phyloP scores from a whole-genome alignment of 2,888 invertebrate genomes.

The Carterocephalus palaemon region DNA sequence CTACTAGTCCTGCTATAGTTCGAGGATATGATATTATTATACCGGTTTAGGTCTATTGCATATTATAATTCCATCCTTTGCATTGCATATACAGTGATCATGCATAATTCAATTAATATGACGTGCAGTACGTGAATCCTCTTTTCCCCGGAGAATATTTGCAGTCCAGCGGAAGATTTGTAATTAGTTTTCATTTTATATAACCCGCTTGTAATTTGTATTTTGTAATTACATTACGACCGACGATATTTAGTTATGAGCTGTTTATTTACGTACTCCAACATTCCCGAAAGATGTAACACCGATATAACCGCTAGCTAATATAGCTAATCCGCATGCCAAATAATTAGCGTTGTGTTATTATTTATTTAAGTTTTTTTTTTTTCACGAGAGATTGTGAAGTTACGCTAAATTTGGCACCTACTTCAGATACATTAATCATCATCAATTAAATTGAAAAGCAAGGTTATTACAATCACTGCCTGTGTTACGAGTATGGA shows the following conservation, averaged over 20 bases:
- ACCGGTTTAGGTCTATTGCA: conserved; percentile 39
- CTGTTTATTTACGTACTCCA: no score
- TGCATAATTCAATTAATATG: conserved; percentile 52
- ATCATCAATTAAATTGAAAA: conserved; percentile 34
- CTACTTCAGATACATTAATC: conserved; percentile 32
- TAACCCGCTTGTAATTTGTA: no score
- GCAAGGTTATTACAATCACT: conserved; percentile 37
- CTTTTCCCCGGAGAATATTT: conserved; percentile 30
- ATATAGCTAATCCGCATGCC: no score
- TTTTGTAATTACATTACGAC: no score
- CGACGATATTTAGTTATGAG: no score
- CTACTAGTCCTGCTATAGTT: no score
- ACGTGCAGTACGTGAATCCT: conserved; percentile 30
- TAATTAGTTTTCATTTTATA: conserved; percentile 1
- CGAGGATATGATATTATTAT: background rate
- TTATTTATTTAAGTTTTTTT: background rate
- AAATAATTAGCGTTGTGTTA: no score
- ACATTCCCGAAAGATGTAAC: no score
- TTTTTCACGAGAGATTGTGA: background rate
- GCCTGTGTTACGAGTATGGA: conserved; percentile 24
- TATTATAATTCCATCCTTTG: conserved; percentile 43
- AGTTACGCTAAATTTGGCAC: conserved; percentile 18
- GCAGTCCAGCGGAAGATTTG: conserved; percentile 1
- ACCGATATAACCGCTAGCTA: no score
- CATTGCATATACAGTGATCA: conserved; percentile 45